These are phyloP conservation scores for Babyrousa celebensis DNA, from an alignment of 2,797 vertebrate species.

Conservation along the genomic window DNA sequence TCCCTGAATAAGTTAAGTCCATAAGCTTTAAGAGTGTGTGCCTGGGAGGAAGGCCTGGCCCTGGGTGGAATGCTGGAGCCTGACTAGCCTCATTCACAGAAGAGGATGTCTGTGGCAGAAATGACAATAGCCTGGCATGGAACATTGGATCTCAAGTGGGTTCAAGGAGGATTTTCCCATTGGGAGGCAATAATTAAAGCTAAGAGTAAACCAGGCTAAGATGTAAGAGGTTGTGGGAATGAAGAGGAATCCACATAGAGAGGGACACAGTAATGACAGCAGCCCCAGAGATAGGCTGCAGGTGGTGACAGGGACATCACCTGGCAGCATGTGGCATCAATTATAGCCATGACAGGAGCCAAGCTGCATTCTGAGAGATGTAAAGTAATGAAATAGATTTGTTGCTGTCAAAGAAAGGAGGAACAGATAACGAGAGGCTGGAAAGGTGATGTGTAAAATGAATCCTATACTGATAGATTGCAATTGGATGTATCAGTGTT, in stretches of 20 bases:
- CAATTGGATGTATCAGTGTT: neutral
- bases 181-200: neutral
- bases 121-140: neutral
- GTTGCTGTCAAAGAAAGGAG: neutral
- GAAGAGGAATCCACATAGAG: neutral
- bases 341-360: neutral
- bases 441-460: constrained; percentile 9
- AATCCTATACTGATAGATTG: neutral
- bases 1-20: neutral
- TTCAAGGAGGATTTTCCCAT: neutral
- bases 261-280: neutral
- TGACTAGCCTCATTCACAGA: neutral
- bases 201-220: neutral
- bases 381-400: neutral
- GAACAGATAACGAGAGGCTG: neutral
- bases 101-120: neutral
- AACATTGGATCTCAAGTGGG: neutral
- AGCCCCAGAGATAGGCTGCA: neutral
- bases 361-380: neutral
- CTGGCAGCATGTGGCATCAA: neutral
- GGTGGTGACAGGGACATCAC: neutral
- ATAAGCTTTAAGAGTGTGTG: neutral
- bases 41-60: neutral
- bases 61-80: neutral
- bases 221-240: neutral